Base-by-base conservation (phyloP, 2,113 vertebrate species). In the Pseudorectes ferrugineus region DNA sequence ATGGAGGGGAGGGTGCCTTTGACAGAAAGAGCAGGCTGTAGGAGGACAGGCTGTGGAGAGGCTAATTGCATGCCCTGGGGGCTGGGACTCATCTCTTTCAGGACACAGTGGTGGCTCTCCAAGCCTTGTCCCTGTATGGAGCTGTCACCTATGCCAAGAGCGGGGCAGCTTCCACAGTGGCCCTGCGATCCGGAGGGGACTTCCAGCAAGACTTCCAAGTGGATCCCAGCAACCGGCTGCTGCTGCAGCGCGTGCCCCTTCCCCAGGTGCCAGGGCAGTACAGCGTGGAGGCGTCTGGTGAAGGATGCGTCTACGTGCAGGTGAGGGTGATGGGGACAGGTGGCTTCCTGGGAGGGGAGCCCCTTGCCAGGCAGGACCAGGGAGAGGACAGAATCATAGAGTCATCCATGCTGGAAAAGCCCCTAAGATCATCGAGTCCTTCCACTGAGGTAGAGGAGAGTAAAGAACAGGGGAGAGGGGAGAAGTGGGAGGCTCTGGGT, bases 171-270 rank as follows among this genome's bases (percentile, higher is more conserved):
- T 68, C 91, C 52, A 71, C 7, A 12, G 96, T 97, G 83, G 92
- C 77, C 8, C 26, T 98, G 88, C 66, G 7, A 6, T 95, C 96
- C 24, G 97, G 79, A 88, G 93, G 62, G 19, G 82, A 40, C 10
- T 95, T 97, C 65, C 91, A 92, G 90, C 57, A 97, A 63, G 58
- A 76, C 12, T 98, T 99, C 88, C 95, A 97, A 2, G 97, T 99
- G 68, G 97, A 98, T 38, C 54, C 97, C 24, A 54, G 55, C 82
- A 99, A 99, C 95, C 98, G 98, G 49, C 97, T 99, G 67, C 95
- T 99, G 73, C 98, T 99, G 19, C 99, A 99, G 89, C 98, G 98
- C 23, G n/a, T 88, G 65, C 0, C 55, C 28, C 89, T 98, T 76
- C 88, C 97, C 42, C 66, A 54, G 22, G 80, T 98, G 58, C 97